These are phyloP conservation scores for Phoronis australis DNA, from an alignment of 2,888 invertebrate genomes.

Conservation along the genomic window DNA sequence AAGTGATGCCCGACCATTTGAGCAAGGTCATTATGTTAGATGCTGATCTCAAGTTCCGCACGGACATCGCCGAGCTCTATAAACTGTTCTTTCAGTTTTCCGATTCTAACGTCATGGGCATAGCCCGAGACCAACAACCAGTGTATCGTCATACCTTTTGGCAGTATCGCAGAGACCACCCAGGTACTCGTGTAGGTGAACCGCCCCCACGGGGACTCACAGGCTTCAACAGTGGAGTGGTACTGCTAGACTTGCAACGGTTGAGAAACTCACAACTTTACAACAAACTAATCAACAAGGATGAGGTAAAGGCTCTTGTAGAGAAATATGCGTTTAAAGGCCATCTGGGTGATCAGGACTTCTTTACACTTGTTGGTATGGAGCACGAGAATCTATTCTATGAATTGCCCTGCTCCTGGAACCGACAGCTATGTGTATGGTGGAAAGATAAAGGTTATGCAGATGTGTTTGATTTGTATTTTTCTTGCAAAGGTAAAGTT, in stretches of 20 bases:
- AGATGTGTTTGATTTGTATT: conserved; percentile 68
- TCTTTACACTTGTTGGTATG: conserved; percentile 67
- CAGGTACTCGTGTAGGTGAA: conserved; percentile 62
- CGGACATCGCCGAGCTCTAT: conserved; percentile 64
- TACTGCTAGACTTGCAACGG: conserved; percentile 65
- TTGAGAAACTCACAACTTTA: conserved; percentile 64
- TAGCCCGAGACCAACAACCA: conserved; percentile 66
- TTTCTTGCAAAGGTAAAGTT: conserved; percentile 57
- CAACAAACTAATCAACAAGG: conserved; percentile 54
- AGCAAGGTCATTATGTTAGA: conserved; percentile 67
- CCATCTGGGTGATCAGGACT: conserved; percentile 78
- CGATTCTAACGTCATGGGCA: conserved; percentile 63
- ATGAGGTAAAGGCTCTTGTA: conserved; percentile 35
- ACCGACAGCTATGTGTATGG: conserved; percentile 76
- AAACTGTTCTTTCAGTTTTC: conserved; percentile 65
- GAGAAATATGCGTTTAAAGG: conserved; percentile 52
- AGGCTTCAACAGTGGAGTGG: conserved; percentile 77
- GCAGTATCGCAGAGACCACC: conserved; percentile 62
- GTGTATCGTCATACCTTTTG: conserved; percentile 73
- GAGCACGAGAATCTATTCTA: conserved; percentile 69
- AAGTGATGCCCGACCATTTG: conserved; percentile 62
- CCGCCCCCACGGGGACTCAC: conserved; percentile 58
- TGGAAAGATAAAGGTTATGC: conserved; percentile 72
- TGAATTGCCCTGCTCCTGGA: conserved; percentile 72
- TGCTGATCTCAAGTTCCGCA: conserved; percentile 70